A percentile compares a stretch with the other conserved stretches of the same genome.
Conservation (phyloP, 2,797 vertebrate species). For the Micrastur ruficollis region DNA sequence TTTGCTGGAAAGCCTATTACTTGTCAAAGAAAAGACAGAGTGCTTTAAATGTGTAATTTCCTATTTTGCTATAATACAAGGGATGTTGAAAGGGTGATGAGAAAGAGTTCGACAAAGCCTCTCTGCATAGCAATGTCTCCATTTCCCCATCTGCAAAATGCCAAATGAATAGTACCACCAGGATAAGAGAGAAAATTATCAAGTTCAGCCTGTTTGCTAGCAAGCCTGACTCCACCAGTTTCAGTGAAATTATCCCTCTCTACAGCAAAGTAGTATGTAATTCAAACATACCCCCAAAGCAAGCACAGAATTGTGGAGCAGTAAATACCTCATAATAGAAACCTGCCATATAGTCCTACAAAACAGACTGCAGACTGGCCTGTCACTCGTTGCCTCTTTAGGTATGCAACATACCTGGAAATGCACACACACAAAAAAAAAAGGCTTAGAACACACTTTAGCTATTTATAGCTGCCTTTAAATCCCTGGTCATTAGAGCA, state of each 20-base stretch:
- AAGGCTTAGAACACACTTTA: background rate
- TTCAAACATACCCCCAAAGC: background rate
- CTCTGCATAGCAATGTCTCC: background rate
- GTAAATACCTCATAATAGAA: constrained; percentile 40
- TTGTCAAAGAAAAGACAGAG: background rate
- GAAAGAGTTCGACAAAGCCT: background rate
- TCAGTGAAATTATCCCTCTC: constrained; percentile 21
- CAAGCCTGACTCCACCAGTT: background rate
- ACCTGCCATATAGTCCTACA: background rate
- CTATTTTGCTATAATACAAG: background rate
- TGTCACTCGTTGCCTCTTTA: constrained; percentile 16
- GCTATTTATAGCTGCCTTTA: constrained; percentile 4
- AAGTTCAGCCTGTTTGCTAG: background rate
- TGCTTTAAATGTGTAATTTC: background rate
- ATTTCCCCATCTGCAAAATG: constrained; percentile 7
- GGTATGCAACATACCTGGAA: constrained; percentile 1
- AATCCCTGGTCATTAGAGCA: background rate
- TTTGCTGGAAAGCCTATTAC: background rate
- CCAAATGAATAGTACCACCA: background rate
- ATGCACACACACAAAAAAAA: background rate
- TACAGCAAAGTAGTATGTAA: background rate
- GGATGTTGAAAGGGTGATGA: background rate
- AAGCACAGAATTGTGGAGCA: background rate
- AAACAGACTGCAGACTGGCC: background rate
- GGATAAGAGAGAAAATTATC: background rate